A percentile compares a stretch with the other conserved stretches of the same genome.
Evolutionary conservation across 2,113 vertebrate genomes (phyloP).

Genomic region (Cacatua alba): DNA sequence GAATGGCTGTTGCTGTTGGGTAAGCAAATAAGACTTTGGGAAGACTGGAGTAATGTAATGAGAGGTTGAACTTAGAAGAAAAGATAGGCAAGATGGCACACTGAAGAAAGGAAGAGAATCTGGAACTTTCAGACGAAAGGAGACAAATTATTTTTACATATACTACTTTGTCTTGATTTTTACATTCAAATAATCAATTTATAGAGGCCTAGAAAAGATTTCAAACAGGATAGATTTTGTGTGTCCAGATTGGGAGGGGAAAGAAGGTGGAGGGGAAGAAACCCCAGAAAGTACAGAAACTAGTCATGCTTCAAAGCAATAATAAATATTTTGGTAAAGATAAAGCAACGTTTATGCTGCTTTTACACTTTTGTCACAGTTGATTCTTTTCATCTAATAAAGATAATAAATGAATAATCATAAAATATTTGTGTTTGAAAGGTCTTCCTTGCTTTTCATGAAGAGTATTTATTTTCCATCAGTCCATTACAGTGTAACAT

Average conservation of each 20-base stretch:
- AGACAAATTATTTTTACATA: background rate
- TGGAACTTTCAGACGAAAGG: background rate
- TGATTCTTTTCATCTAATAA: slow-evolving; percentile 11
- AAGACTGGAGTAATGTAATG: background rate
- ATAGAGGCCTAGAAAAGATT: background rate
- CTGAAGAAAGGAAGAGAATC: background rate
- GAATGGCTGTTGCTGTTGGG: background rate
- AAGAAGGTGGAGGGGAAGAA: background rate
- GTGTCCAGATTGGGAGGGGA: background rate
- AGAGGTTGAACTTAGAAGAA: background rate
- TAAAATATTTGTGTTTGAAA: slow-evolving; percentile 60
- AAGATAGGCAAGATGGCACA: background rate
- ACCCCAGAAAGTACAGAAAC: background rate
- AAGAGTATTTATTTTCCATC: slow-evolving; percentile 73
- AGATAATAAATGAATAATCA: slow-evolving; percentile 54
- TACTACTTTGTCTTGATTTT: background rate
- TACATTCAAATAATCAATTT: background rate
- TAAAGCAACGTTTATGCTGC: slow-evolving; percentile 31
- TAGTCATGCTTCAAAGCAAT: slow-evolving; percentile 29
- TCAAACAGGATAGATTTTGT: background rate
- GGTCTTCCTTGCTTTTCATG: slow-evolving; percentile 65
- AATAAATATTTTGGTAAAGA: slow-evolving; percentile 43
- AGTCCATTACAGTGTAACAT: slow-evolving; percentile 57
- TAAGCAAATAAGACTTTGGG: background rate
- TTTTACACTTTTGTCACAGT: slow-evolving; percentile 35